phyloP scores from a whole-genome alignment of 2,797 vertebrate genomes.

The Artibeus lituratus region DNA sequence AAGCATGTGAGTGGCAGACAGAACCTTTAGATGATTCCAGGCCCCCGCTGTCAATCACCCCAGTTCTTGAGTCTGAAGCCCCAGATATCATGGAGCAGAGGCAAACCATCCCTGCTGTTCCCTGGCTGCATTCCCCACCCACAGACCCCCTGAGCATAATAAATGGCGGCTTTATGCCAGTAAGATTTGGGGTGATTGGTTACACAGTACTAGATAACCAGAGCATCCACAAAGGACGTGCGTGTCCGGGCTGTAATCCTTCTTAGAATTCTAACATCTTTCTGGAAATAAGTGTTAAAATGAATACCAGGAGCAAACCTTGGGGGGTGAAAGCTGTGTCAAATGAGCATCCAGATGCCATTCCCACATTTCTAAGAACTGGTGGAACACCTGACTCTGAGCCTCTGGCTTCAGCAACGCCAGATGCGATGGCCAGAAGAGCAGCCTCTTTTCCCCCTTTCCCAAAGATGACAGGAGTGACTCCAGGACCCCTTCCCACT shows the following conservation, averaged over 20 bases:
- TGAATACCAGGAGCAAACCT: not conserved
- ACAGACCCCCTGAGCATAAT: not conserved
- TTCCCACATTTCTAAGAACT: not conserved
- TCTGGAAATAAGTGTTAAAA: not conserved
- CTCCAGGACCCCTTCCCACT: not conserved
- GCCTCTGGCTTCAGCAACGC: not conserved
- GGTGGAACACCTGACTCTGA: not conserved
- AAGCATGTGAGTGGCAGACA: not conserved
- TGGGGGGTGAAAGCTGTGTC: not conserved
- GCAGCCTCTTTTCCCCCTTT: not conserved
- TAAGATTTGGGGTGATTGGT: not conserved
- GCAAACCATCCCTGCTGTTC: not conserved
- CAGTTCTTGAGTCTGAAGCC: not conserved
- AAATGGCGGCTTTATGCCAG: not conserved
- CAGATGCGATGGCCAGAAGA: not conserved
- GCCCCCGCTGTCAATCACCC: not conserved
- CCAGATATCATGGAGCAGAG: not conserved
- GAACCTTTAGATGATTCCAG: not conserved
- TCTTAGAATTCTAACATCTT: not conserved
- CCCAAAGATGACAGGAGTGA: not conserved
- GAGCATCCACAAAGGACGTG: not conserved
- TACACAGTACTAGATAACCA: not conserved
- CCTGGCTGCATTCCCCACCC: not conserved
- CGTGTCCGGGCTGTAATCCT: not conserved
- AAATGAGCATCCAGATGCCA: not conserved